These are phyloP conservation scores for Agrilus cyanescens DNA, from an alignment of 2,888 invertebrate species.

Conservation along the genomic window DNA sequence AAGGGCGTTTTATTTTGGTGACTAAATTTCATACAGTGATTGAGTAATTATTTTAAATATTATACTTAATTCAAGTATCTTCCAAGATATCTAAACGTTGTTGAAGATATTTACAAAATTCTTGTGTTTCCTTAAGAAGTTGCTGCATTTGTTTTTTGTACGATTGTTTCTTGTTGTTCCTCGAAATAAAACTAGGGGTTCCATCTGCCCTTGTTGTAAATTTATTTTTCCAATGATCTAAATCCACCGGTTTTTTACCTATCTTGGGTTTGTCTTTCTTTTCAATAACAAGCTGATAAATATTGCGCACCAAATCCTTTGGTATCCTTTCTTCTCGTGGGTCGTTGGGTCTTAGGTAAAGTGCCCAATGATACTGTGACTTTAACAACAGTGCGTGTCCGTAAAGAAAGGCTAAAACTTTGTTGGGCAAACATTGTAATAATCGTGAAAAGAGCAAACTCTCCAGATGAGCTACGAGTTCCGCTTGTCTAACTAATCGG, in stretches of 20 bases:
- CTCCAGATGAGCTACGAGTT: constrained; percentile 70
- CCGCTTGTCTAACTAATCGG: constrained; percentile 67
- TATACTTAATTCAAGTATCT: no score
- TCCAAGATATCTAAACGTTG: no score
- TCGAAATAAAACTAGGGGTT: constrained; percentile 19
- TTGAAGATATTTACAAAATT: constrained; percentile 9
- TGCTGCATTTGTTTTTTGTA: constrained; percentile 20
- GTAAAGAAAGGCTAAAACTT: constrained; percentile 52
- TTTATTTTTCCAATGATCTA: no score
- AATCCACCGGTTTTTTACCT: constrained; percentile 27
- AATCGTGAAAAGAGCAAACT: constrained; percentile 71
- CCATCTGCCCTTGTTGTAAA: constrained; percentile 2
- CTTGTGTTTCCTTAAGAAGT: constrained; percentile 20
- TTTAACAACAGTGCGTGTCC: constrained; percentile 64
- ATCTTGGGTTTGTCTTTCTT: constrained; percentile 45
- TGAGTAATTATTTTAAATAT: no score
- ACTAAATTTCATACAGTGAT: no score
- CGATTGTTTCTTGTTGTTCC: constrained; percentile 13
- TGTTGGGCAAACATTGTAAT: constrained; percentile 48
- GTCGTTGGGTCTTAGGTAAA: constrained; percentile 72
- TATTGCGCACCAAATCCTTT: constrained; percentile 58
- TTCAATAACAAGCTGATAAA: constrained; percentile 64
- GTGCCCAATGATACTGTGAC: constrained; percentile 57
- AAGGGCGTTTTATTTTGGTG: no score
- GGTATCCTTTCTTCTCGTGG: constrained; percentile 70